Conservation (phyloP, 2,888 invertebrate genomes). For the Mylabris sibirica region DNA sequence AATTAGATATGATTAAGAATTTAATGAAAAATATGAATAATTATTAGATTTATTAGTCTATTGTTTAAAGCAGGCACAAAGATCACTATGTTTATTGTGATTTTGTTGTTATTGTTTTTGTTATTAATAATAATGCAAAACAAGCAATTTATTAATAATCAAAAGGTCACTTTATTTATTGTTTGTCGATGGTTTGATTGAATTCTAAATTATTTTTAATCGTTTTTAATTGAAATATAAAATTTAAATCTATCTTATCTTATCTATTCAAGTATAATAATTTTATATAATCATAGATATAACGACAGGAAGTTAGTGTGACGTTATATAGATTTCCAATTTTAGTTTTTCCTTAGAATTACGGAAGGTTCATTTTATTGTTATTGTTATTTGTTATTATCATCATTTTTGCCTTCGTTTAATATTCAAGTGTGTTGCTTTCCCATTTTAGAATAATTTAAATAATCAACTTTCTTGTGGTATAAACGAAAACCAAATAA, state of each 20-base stretch:
- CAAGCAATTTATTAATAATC: constrained; percentile 5
- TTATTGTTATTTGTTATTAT: background rate
- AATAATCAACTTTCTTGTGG: background rate
- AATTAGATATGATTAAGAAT: constrained; percentile 8
- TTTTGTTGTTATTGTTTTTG: background rate
- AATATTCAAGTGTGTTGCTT: background rate
- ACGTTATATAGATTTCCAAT: constrained; percentile 7
- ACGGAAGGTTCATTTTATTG: background rate
- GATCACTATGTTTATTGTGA: background rate
- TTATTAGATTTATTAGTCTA: background rate
- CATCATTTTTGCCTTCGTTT: background rate
- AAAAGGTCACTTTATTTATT: background rate
- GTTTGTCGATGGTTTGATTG: background rate
- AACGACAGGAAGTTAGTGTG: background rate
- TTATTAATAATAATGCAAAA: background rate
- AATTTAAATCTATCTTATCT: background rate
- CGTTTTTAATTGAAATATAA: background rate
- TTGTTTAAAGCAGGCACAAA: background rate
- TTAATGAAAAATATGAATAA: constrained; percentile 2
- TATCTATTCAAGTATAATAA: background rate
- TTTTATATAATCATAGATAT: background rate
- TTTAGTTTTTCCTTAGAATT: background rate
- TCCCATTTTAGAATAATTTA: background rate
- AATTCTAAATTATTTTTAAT: background rate
- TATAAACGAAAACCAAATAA: background rate